Base-by-base conservation (phyloP, 2,113 vertebrate species). In the Pitta sordida region DNA sequence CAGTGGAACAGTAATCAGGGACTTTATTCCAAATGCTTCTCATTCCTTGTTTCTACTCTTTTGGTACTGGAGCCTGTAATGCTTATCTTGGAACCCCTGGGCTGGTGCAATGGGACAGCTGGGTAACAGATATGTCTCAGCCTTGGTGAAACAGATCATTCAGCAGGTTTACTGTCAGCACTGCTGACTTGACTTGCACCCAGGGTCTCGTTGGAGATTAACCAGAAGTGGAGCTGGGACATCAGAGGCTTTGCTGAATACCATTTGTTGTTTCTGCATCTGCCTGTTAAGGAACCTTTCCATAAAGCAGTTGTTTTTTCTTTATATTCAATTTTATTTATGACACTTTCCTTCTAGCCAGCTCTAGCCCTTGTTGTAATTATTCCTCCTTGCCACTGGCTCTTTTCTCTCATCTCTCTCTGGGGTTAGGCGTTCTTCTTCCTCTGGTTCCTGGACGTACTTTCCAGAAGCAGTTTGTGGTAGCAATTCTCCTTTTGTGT, bases 381-480 rank as follows among this genome's bases (percentile, higher is more conserved):
- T 60, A 82, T 64, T 80, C 20, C 13, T 67, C 75, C 53, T 90
- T 36, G 32, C 46, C 51, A 67, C 8, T 7, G 26, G 29, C 58
- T 88, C 3, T 3, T 56, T 74, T 64, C 60, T 82, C 24, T 68
- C 39, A n/a, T 32, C 32, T 86, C 46, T 81, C 68, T 68, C 44
- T 82, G 64, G 49, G 16, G 37, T 52, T 79, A 73, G 70, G 46
- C 32, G 43, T 89, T 77, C 46, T 95, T 49, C 58, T 75, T 92
- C 16, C 53, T 62, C 55, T 69, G 56, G 58, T 53, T 91, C 62
- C 56, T 95, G 56, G 58, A 79, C 2, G 43, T 85, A 81, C 49
- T 82, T 94, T 60, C n/a, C 49, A 89, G 74, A 89, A 92, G 80
- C 5, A 79, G 60, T 52, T 82, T 60, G 53, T 68, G 52, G 69